Percentiles rank a stretch among this genome's conserved stretches.
Conservation (phyloP, 23 tunicate species). For the Diplosoma virens region DNA sequence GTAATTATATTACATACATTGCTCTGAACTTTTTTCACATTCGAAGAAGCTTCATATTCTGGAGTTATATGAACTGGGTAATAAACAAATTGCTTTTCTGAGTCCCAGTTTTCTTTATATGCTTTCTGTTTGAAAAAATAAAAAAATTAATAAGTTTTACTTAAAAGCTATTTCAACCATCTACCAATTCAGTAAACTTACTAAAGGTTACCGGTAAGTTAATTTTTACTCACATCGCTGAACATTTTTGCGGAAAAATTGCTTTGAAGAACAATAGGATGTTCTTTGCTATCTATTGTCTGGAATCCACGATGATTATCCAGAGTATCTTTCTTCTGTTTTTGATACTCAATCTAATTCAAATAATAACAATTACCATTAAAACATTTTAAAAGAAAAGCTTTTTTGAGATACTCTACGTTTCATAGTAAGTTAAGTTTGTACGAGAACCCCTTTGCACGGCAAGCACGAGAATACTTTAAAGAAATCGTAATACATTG, state of each 20-base stretch:
- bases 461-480: no score
- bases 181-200: no score
- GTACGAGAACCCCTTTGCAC: no score
- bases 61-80: constrained; percentile 99
- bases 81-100: constrained; percentile 80
- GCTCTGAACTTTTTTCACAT: constrained; percentile 80
- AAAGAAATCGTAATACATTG: no score
- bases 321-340: constrained; percentile 57
- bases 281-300: constrained; percentile 86
- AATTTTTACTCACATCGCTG: constrained; percentile 18
- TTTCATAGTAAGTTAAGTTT: no score
- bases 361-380: no score
- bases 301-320: constrained; percentile 85
- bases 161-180: no score
- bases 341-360: constrained; percentile 82
- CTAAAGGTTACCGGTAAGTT: no score
- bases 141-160: neutral
- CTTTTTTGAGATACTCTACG: no score
- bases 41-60: constrained; percentile 77
- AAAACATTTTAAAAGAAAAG: no score
- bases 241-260: constrained; percentile 57
- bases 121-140: constrained; percentile 33
- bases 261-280: constrained; percentile 87
- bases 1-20: no score
- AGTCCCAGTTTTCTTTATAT: constrained; percentile 91